phyloP scores from a whole-genome alignment of 2,888 invertebrate genomes.

The Chloromyia formosa region DNA sequence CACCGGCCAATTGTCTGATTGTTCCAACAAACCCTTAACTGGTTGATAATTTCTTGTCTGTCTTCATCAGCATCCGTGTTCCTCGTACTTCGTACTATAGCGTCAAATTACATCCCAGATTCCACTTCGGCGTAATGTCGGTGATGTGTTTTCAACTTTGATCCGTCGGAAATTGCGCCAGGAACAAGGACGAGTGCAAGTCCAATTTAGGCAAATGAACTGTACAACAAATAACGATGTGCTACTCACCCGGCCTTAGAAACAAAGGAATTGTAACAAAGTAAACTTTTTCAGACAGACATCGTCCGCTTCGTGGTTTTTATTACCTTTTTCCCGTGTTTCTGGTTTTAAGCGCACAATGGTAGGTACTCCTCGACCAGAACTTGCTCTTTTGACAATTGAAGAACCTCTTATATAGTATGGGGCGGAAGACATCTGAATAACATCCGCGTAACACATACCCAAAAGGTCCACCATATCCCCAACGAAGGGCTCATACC shows the following conservation, averaged over 20 bases:
- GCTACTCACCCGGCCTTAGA: neutral
- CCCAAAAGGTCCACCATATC: no score
- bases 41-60: no score
- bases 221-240: conserved; percentile 9
- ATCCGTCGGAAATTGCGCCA: neutral
- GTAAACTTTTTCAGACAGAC: neutral
- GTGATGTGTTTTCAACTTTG: conserved; percentile 7
- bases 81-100: no score
- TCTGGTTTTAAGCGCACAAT: no score
- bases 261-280: neutral
- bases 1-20: no score
- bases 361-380: no score
- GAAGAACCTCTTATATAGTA: no score
- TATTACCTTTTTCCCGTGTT: neutral
- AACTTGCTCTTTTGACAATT: no score
- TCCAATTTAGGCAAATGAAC: conserved; percentile 10
- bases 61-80: no score
- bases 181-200: neutral
- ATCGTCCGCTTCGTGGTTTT: neutral
- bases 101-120: neutral
- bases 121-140: neutral
- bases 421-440: no score
- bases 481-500: neutral
- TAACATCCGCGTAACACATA: no score
- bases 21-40: no score